Evolutionary conservation across 1,140 invertebrate genomes (phyloP).

Genomic region (Aculops lycopersici): DNA sequence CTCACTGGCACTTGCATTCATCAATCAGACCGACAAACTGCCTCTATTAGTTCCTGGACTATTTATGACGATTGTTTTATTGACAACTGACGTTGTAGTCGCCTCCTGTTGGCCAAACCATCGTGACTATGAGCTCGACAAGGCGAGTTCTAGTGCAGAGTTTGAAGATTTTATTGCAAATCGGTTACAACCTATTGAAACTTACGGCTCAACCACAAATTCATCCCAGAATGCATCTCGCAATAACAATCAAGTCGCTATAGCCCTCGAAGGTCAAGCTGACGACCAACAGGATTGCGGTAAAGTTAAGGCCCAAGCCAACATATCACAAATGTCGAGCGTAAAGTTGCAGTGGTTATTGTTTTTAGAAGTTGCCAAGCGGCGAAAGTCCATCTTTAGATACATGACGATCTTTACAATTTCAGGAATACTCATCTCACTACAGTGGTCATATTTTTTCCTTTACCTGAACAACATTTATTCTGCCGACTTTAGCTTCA

Average conservation of each 20-base stretch:
- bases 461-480: slow-evolving; percentile 13
- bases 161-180: too few species aligned
- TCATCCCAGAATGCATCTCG: too few species aligned
- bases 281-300: too few species aligned
- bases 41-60: background rate
- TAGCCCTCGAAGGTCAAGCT: too few species aligned
- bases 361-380: background rate
- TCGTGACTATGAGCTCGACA: background rate
- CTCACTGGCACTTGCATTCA: slow-evolving; percentile 1
- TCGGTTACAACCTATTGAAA: too few species aligned
- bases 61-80: background rate
- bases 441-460: slow-evolving; percentile 48
- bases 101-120: background rate
- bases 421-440: slow-evolving; percentile 43
- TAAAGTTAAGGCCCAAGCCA: too few species aligned
- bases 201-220: too few species aligned
- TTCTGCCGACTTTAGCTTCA: slow-evolving; percentile 20
- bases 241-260: too few species aligned
- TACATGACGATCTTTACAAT: slow-evolving; percentile 32
- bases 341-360: background rate
- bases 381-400: slow-evolving; percentile 2
- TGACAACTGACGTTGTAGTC: background rate
- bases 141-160: too few species aligned
- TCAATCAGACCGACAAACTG: slow-evolving; percentile 2
- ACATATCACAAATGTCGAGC: too few species aligned